These are phyloP conservation scores for Brachionus paranguensis DNA, from an alignment of 1,140 invertebrate species.

Conservation along the genomic window DNA sequence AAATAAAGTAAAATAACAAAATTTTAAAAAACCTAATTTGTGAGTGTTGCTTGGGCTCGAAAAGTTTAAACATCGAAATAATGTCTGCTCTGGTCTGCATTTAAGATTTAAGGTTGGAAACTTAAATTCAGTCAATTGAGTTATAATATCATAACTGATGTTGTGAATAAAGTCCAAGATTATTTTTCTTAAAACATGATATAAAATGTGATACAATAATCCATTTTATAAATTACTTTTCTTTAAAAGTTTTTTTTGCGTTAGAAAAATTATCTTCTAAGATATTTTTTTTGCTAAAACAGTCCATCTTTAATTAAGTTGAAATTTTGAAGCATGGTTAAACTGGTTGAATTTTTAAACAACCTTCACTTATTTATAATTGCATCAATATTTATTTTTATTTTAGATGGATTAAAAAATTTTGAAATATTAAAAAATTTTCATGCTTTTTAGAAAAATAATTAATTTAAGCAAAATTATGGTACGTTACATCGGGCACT, in stretches of 20 bases:
- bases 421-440: no score
- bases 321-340: background rate
- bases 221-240: background rate
- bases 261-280: background rate
- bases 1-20: background rate
- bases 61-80: background rate
- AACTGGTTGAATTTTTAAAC: background rate
- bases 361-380: background rate
- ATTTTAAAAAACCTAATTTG: background rate
- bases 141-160: background rate
- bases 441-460: no score
- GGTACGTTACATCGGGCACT: no score
- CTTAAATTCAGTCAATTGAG: background rate
- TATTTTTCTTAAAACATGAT: background rate
- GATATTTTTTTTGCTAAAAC: background rate
- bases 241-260: background rate
- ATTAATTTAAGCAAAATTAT: no score
- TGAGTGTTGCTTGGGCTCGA: background rate
- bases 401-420: no score
- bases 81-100: background rate
- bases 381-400: no score
- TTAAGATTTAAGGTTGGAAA: background rate
- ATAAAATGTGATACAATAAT: no score
- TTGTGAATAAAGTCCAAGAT: background rate
- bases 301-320: background rate